Base-by-base conservation (phyloP, 2,113 vertebrate species). In the Nothoprocta pentlandii region DNA sequence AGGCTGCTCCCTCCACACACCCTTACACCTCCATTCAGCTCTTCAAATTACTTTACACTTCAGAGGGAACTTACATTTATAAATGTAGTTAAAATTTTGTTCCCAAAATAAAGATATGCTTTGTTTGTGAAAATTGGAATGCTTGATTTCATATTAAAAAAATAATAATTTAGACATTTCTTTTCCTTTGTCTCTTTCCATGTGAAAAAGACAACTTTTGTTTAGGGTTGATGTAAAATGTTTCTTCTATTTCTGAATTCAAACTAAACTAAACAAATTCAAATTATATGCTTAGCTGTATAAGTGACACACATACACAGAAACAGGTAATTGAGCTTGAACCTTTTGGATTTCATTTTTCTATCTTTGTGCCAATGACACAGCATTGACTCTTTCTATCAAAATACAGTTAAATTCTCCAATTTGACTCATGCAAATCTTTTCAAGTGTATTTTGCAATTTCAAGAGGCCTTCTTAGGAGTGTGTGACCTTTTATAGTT, bases 261-360 rank as follows among this genome's bases (percentile, higher is more conserved):
- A 34, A 34, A 34, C 34, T 34, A 34, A 34, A 34, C 34, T 34
- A 34, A 34, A 34, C 34, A 34, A 34, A 34, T 34, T 34, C 34
- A 34, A 34, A 34, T 92, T 85, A 63, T 76, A 9, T 68, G 16
- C 16, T 87, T 67, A 84, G 25, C 44, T 36, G 28, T 16, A 2
- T 89, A 84, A 79, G 16, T 71, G 86, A 82, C 69, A 89, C 10
- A 39, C 49, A 39, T 39, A 77, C 28, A 59, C 3, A 73, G 69
- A 91, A 96, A 87, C 41, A 89, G 44, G 63, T 77, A 74, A 87
- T 70, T 89, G 75, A 93, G 94, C 70, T 95, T 85, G 71, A 87
- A 58, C 53, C 62, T 92, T 34, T 54, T 2, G 2, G 23, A 63
- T 87, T 80, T 63, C 89, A 71, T 59, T 63, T 73, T 85, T 87